Evolutionary conservation across 2,888 invertebrate genomes (phyloP).

Genomic region (Panopea generosa): DNA sequence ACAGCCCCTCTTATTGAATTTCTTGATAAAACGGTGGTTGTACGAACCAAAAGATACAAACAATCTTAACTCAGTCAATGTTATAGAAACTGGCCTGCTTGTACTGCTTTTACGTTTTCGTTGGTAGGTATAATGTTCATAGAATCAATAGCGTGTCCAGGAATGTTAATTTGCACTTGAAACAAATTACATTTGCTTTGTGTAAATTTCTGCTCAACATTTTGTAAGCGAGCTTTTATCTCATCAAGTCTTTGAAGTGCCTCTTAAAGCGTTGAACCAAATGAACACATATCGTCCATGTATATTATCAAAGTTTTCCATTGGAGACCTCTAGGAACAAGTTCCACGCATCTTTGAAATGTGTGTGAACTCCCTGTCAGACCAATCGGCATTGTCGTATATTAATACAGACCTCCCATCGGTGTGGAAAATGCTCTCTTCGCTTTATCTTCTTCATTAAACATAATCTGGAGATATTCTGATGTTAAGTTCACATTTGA

Average conservation of each 20-base stretch:
- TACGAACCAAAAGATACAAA: too few species aligned
- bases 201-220: conserved; percentile 47
- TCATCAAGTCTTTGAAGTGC: conserved; percentile 44
- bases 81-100: conserved; percentile 32
- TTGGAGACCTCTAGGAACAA: conserved; percentile 24
- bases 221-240: conserved; percentile 43
- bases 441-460: conserved; percentile 23
- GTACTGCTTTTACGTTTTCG: conserved; percentile 30
- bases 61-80: conserved; percentile 1
- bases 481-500: too few species aligned
- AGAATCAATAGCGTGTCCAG: conserved; percentile 40
- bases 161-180: conserved; percentile 34
- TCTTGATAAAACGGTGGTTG: conserved; percentile 32
- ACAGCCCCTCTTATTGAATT: conserved; percentile 39
- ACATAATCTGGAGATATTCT: conserved; percentile 25
- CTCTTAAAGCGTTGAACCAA: conserved; percentile 40
- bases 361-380: conserved; percentile 4
- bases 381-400: too few species aligned
- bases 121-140: conserved; percentile 40
- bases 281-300: conserved; percentile 24
- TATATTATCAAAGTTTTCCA: conserved; percentile 37
- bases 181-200: conserved; percentile 42
- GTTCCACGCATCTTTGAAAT: conserved; percentile 29
- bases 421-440: too few species aligned
- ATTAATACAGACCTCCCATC: too few species aligned